Evolutionary conservation across 2,113 vertebrate species (phyloP).

Genomic region (Gracilinanus agilis): DNA sequence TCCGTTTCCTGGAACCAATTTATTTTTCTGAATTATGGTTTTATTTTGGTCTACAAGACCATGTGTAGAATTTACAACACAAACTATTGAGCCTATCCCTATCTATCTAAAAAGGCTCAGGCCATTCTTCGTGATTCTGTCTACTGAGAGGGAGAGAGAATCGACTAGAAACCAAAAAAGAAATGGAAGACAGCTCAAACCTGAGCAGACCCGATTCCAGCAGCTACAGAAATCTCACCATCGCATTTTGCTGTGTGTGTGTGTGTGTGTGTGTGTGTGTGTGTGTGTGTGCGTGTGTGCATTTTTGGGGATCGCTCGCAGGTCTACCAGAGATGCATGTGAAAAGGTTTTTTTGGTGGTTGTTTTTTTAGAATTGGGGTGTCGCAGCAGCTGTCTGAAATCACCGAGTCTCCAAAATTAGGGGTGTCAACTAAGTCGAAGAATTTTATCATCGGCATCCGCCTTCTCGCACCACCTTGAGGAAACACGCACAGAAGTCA

Average conservation of each 20-base stretch:
- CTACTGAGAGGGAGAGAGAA: conserved; percentile 35
- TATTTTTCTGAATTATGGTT: conserved; percentile 25
- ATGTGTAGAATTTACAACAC: conserved; percentile 46
- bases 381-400: conserved; percentile 76
- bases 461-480: conserved; percentile 80
- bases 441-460: conserved; percentile 77
- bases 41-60: conserved; percentile 45
- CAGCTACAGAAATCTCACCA: conserved; percentile 1
- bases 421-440: conserved; percentile 76
- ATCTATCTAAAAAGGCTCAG: conserved; percentile 54
- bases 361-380: conserved; percentile 73
- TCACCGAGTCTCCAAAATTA: conserved; percentile 78
- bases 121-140: conserved; percentile 25
- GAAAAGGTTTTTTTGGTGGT: conserved; percentile 42
- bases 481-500: conserved; percentile 76
- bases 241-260: not conserved
- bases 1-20: not conserved
- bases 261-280: not conserved
- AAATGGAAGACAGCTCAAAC: conserved; percentile 51
- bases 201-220: conserved; percentile 40
- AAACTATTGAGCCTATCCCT: too few relatives aligned
- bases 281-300: not conserved
- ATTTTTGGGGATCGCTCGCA: conserved; percentile 40
- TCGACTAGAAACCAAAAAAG: conserved; percentile 51
- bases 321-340: conserved; percentile 61